phyloP scores from a whole-genome alignment of 2,113 vertebrate genomes.

The Varanus salvator region DNA sequence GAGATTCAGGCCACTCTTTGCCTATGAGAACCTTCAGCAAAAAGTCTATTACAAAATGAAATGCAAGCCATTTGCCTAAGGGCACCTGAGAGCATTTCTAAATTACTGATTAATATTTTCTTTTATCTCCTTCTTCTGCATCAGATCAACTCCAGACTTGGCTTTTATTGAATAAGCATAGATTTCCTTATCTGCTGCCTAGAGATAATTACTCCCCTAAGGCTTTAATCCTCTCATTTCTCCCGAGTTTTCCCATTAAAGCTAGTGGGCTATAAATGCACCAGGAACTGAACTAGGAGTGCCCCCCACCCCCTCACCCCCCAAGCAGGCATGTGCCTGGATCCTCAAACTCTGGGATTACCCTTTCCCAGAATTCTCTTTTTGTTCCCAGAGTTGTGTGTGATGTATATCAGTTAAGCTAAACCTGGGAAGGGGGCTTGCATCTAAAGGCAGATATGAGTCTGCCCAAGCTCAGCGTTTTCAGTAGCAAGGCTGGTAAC shows the following conservation, averaged over 20 bases:
- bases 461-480: background rate
- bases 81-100: constrained; percentile 6
- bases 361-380: background rate
- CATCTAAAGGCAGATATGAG: background rate
- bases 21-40: background rate
- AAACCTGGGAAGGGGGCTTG: background rate
- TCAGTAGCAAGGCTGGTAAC: too few species aligned
- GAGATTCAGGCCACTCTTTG: background rate
- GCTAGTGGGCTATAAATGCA: background rate
- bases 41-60: constrained; percentile 14
- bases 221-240: background rate
- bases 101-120: constrained; percentile 24
- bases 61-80: background rate
- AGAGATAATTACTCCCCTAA: constrained; percentile 4
- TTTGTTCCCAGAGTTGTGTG: background rate
- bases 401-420: background rate
- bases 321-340: background rate
- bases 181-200: constrained; percentile 15
- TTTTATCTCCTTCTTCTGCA: constrained; percentile 9
- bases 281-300: background rate
- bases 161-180: constrained; percentile 29
- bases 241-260: constrained; percentile 1
- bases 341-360: background rate
- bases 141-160: constrained; percentile 7
- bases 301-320: background rate